Conservation (phyloP, 2,888 invertebrate species). For the Tetramorium bicarinatum region DNA sequence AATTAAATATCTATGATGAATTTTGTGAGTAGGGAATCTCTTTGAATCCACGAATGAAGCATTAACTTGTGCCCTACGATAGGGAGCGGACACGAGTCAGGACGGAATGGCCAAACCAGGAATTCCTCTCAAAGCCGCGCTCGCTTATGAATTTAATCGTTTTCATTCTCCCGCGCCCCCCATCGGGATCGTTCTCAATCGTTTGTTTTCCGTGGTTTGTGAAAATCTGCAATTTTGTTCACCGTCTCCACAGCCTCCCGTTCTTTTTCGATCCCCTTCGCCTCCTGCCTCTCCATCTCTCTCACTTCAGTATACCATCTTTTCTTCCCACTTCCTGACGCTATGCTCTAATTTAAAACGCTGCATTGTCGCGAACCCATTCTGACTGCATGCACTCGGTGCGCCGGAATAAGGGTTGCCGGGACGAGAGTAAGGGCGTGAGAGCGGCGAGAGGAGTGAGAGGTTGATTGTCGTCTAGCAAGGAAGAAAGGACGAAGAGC, state of each 20-base stretch:
- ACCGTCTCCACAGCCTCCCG: background rate
- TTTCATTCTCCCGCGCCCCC: slow-evolving; percentile 52
- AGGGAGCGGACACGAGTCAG: background rate
- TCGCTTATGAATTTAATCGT: slow-evolving; percentile 73
- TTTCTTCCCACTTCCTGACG: slow-evolving; percentile 35
- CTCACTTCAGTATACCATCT: slow-evolving; percentile 22
- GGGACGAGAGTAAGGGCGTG: background rate
- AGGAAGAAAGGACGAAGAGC: slow-evolving; percentile 53
- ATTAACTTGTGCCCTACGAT: background rate
- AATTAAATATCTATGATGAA: background rate
- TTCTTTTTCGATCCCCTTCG: background rate
- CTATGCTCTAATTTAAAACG: slow-evolving; percentile 78
- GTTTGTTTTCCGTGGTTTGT: slow-evolving; percentile 64
- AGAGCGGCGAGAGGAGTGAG: slow-evolving; percentile 7
- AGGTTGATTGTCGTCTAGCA: slow-evolving; percentile 54
- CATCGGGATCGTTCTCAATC: slow-evolving; percentile 65
- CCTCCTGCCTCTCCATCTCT: background rate
- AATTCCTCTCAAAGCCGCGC: slow-evolving; percentile 45
- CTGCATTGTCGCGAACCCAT: slow-evolving; percentile 75
- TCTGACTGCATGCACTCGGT: slow-evolving; percentile 58
- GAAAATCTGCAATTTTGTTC: slow-evolving; percentile 73
- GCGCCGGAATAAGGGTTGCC: slow-evolving; percentile 68
- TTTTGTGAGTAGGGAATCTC: background rate
- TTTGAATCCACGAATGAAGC: background rate
- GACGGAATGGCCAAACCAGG: slow-evolving; percentile 22